Evolutionary conservation across 2,113 vertebrate genomes (phyloP), one percentile per base, ranked within the genome.

Genomic region (Eudyptes chrysolophus): DNA sequence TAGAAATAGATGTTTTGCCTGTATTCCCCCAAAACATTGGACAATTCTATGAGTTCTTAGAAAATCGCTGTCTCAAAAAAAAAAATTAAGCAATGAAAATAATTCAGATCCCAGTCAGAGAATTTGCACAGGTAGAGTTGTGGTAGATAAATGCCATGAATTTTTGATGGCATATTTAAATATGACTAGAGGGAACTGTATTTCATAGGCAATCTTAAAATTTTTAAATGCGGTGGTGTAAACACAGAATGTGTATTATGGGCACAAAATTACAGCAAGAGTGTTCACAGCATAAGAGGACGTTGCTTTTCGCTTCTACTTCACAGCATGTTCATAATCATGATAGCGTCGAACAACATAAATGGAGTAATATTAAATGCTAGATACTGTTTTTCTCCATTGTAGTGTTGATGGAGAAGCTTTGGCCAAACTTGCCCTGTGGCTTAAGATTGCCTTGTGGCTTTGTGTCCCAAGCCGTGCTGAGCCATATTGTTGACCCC

Each of bases 281-380:
- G 15, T 48, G 25, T 36, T 78, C 26, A 16, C 32, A 62, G 38
- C n/a, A 42, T 27, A 13, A 30, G 78, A 42, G 4, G 38, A 30
- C 0, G 0, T 62, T 87, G 46, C 64, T 65, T 78, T 84, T 75
- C 81, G 44, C 57, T 77, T 72, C 78, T 82, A 6, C 44, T 79
- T 94, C 4, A 4, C 60, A 58, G 30, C 27, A 29, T 6, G 27
- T 54, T 82, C 42, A 6, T n/a, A 3, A 19, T 58, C 22, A 6
- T 3, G 6, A 19, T 10, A 42, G 44, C 5, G 0, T 14, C 0
- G 0, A 70, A 32, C 61, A 38, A 18, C 38, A 22, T 13, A 36
- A 66, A 29, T 22, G 29, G 52, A 66, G 44, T 34, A 49, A 21
- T 14, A 30, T 4, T 27, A 54, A 44, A 32, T 46, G 22, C 55